Evolutionary conservation across 2,888 invertebrate species (phyloP).

Genomic region (Mystacides longicornis): DNA sequence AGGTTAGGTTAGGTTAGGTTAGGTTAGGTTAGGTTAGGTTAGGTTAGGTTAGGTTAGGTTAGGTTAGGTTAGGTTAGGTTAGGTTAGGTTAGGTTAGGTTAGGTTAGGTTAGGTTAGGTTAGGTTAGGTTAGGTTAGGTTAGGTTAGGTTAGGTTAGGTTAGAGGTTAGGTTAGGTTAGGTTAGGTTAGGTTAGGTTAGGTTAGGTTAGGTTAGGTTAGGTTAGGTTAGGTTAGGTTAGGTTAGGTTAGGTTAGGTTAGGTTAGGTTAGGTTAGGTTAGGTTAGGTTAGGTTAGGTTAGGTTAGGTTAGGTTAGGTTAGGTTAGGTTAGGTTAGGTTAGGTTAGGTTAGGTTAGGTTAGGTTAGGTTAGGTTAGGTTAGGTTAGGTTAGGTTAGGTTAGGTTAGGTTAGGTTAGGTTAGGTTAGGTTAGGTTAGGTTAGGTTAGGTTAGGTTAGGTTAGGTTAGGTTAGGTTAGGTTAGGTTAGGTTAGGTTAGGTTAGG

Average conservation of each 20-base stretch:
- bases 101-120: background rate
- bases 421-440: slow-evolving; percentile 2
- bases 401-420: slow-evolving; percentile 2
- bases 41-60: background rate
- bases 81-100: background rate
- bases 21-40: background rate
- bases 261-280: slow-evolving; percentile 2
- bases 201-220: slow-evolving; percentile 2
- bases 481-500: slow-evolving; percentile 7
- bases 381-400: slow-evolving; percentile 2
- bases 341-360: slow-evolving; percentile 2
- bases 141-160: background rate
- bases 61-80: background rate
- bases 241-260: slow-evolving; percentile 2
- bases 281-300: slow-evolving; percentile 2
- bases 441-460: slow-evolving; percentile 2
- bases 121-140: background rate
- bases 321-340: slow-evolving; percentile 2
- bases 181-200: slow-evolving; percentile 2
- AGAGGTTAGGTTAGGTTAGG: slow-evolving; percentile 1
- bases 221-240: slow-evolving; percentile 2
- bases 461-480: slow-evolving; percentile 2
- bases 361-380: slow-evolving; percentile 2
- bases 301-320: slow-evolving; percentile 2
- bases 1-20: background rate